Evolutionary conservation across 2,113 vertebrate species (phyloP).

Genomic region (Recurvirostra avosetta): DNA sequence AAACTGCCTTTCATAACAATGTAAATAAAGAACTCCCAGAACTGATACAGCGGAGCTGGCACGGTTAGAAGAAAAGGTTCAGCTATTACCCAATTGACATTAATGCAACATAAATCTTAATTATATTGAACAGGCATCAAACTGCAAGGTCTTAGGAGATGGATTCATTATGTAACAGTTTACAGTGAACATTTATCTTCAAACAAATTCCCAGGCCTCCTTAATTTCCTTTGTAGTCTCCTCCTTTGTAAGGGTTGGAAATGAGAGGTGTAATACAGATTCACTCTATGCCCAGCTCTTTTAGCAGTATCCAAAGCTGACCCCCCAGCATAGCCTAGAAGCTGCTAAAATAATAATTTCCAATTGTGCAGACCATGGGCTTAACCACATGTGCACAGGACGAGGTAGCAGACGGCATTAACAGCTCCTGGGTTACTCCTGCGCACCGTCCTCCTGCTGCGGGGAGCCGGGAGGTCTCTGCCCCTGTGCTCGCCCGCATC

Average conservation of each 20-base stretch:
- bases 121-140: constrained; percentile 30
- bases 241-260: not conserved
- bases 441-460: accelerated
- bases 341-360: not conserved
- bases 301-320: not conserved
- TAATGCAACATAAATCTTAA: constrained; percentile 59
- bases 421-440: not conserved
- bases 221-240: not conserved
- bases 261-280: not conserved
- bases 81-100: not conserved
- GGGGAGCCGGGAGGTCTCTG: not conserved
- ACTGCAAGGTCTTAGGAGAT: not conserved
- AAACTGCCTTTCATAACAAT: not conserved
- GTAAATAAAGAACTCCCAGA: constrained; percentile 33
- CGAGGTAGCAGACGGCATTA: not conserved
- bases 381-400: not conserved
- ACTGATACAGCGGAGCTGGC: not conserved
- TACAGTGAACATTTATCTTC: constrained; percentile 7
- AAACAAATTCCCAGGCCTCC: not conserved
- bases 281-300: not conserved
- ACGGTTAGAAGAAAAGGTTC: not conserved
- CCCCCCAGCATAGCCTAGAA: not conserved
- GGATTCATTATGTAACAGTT: constrained; percentile 15
- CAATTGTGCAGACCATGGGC: not conserved
- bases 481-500: not conserved